These are phyloP conservation scores for Choreutis nemorana DNA, from an alignment of 2,888 invertebrate genomes.

Conservation along the genomic window DNA sequence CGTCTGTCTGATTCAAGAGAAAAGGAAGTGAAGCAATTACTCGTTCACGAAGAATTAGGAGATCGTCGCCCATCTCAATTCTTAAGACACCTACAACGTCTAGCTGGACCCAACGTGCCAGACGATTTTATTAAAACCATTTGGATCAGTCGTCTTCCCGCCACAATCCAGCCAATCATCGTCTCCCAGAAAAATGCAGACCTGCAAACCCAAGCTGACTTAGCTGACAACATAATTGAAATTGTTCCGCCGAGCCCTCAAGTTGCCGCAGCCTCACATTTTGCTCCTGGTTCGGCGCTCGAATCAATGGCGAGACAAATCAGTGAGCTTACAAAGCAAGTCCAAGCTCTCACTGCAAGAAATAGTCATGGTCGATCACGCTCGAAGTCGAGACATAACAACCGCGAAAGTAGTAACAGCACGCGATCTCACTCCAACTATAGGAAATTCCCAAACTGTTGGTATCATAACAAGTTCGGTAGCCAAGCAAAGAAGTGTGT, in stretches of 20 bases:
- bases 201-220: too few relatives aligned
- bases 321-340: neutral
- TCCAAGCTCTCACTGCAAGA: neutral
- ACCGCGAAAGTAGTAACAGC: neutral
- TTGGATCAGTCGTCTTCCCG: conserved; percentile 2
- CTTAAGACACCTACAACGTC: conserved; percentile 1
- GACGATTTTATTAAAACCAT: conserved; percentile 4
- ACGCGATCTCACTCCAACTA: conserved; percentile 8
- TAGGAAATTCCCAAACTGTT: conserved; percentile 9
- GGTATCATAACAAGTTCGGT: conserved; percentile 13
- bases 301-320: conserved; percentile 2
- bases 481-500: conserved; percentile 8
- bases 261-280: too few relatives aligned
- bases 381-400: neutral
- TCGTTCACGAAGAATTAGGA: too few relatives aligned
- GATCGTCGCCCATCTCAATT: conserved; percentile 4
- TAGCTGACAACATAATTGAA: too few relatives aligned
- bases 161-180: too few relatives aligned
- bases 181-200: too few relatives aligned
- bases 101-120: conserved; percentile 4
- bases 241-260: too few relatives aligned
- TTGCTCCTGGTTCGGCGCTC: too few relatives aligned
- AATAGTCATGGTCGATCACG: conserved; percentile 1
- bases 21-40: too few relatives aligned
- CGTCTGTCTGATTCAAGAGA: too few relatives aligned